These are phyloP conservation scores for Epinephelus coioides DNA, from an alignment of 2,797 vertebrate genomes.

Conservation along the genomic window DNA sequence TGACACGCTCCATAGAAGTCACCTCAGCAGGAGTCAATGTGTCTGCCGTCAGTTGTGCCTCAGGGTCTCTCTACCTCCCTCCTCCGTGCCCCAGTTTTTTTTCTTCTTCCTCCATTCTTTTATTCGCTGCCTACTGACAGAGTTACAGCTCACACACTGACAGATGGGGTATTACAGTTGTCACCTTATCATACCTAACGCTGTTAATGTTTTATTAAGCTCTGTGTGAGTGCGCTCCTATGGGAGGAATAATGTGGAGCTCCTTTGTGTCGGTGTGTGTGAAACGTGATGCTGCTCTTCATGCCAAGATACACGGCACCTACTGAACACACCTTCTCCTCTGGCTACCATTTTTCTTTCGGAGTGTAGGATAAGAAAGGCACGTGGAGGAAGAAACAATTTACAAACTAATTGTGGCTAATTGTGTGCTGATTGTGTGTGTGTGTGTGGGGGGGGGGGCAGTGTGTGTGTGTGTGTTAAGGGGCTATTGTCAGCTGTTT, in stretches of 20 bases:
- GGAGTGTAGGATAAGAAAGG: constrained; percentile 18
- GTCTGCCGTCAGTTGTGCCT: constrained; percentile 78
- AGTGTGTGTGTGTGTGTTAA: constrained; percentile 22
- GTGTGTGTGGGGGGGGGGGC: not conserved
- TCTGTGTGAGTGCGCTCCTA: constrained; percentile 50
- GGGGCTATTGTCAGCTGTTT: constrained; percentile 74
- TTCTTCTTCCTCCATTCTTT: constrained; percentile 47
- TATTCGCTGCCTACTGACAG: constrained; percentile 71
- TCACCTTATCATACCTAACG: constrained; percentile 68
- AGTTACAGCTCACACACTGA: constrained; percentile 69
- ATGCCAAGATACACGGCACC: constrained; percentile 34
- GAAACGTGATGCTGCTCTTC: constrained; percentile 67
- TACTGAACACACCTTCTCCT: constrained; percentile 57
- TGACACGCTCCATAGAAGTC: constrained; percentile 60
- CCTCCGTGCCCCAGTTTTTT: constrained; percentile 24
- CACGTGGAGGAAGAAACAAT: constrained; percentile 21
- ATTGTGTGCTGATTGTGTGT: constrained; percentile 42
- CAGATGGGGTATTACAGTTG: constrained; percentile 73
- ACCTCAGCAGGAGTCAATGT: constrained; percentile 73
- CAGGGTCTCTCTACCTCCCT: constrained; percentile 56
- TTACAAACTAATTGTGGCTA: constrained; percentile 46
- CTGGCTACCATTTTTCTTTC: constrained; percentile 34
- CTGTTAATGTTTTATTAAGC: constrained; percentile 78
- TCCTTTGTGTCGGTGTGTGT: constrained; percentile 33
- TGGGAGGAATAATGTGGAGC: constrained; percentile 25